These are phyloP conservation scores for Sesia apiformis DNA, from an alignment of 2,888 invertebrate species.

Conservation along the genomic window DNA sequence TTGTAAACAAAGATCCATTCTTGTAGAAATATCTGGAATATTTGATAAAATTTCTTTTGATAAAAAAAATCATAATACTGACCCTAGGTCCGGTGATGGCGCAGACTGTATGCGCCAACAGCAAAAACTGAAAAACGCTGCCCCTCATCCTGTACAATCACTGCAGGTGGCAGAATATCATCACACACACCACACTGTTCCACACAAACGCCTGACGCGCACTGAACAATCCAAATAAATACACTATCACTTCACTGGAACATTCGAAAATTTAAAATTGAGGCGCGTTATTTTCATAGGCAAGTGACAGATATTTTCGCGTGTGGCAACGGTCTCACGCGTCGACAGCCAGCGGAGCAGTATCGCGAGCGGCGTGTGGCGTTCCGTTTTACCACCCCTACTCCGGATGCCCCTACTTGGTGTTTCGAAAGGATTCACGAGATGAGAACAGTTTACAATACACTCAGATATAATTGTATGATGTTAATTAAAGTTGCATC, in stretches of 20 bases:
- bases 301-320: conserved; percentile 13
- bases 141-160: conserved; percentile 66
- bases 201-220: conserved; percentile 22
- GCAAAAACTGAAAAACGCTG: conserved; percentile 49
- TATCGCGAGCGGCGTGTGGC: conserved; percentile 47
- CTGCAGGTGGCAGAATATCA: conserved; percentile 61
- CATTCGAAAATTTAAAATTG: conserved; percentile 4
- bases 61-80: conserved; percentile 18
- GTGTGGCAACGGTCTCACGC: conserved; percentile 42
- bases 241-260: conserved; percentile 5
- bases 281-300: conserved; percentile 6
- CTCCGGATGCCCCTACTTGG: conserved; percentile 53
- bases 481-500: conserved; percentile 50
- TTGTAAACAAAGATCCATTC: too few species aligned
- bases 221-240: conserved; percentile 16
- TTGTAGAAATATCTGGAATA: too few species aligned
- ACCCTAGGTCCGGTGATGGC: conserved; percentile 70
- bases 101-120: conserved; percentile 64
- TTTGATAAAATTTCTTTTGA: not conserved
- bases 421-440: conserved; percentile 62
- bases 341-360: conserved; percentile 43
- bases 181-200: conserved; percentile 55
- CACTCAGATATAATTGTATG: conserved; percentile 27
- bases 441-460: conserved; percentile 40
- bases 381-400: conserved; percentile 69